phyloP scores from a whole-genome alignment of 2,888 invertebrate genomes.

The Atherix ibis region DNA sequence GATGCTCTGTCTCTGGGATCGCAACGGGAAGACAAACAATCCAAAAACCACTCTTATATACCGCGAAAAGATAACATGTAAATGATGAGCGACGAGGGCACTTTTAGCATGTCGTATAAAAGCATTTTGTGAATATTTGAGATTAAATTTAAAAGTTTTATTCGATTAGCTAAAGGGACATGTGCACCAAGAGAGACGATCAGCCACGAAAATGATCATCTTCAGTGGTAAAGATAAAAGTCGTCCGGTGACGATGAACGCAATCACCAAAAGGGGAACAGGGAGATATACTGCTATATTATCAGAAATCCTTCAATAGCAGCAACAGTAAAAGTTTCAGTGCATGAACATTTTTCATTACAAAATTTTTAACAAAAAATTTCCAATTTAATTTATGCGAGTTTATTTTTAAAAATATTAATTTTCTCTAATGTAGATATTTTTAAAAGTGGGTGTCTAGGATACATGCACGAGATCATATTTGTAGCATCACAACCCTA shows the following conservation, averaged over 20 bases:
- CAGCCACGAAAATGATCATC: slow-evolving; percentile 8
- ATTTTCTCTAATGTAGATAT: too few relatives aligned
- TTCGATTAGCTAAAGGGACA: slow-evolving; percentile 11
- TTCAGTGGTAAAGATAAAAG: slow-evolving; percentile 1
- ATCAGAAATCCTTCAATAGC: slow-evolving; percentile 4
- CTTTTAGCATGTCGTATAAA: slow-evolving; percentile 12
- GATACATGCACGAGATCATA: too few relatives aligned
- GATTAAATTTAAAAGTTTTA: slow-evolving; percentile 11
- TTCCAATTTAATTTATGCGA: too few relatives aligned
- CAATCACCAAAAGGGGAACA: slow-evolving; percentile 3
- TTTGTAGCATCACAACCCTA: too few relatives aligned
- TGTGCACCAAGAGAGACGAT: too few relatives aligned
- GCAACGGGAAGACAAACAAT: too few relatives aligned
- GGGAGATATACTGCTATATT: neutral
- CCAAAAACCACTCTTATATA: too few relatives aligned
- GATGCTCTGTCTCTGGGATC: too few relatives aligned
- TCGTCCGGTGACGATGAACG: neutral
- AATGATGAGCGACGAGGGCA: slow-evolving; percentile 14
- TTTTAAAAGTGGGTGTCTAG: too few relatives aligned
- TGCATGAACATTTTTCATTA: too few relatives aligned
- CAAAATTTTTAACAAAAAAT: too few relatives aligned
- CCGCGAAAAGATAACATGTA: slow-evolving; percentile 7
- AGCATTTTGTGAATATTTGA: slow-evolving; percentile 10
- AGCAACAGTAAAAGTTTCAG: slow-evolving; percentile 5
- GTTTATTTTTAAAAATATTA: too few relatives aligned